phyloP scores from a whole-genome alignment of 2,888 invertebrate species.

The Schrankia costaestrigalis region DNA sequence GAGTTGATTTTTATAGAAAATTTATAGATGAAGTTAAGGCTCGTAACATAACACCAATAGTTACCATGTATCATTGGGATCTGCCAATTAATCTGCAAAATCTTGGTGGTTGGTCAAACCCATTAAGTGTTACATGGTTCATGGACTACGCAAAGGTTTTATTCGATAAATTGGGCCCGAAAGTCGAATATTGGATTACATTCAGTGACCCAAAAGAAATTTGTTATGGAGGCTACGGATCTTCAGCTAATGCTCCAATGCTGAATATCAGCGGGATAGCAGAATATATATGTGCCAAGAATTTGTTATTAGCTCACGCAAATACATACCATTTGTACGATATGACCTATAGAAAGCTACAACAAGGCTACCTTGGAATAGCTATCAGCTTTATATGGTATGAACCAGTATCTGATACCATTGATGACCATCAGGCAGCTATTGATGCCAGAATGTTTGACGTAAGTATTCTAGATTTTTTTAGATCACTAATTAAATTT shows the following conservation, averaged over 20 bases:
- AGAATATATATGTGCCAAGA: constrained; percentile 80
- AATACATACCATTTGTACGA: constrained; percentile 64
- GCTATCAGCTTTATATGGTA: constrained; percentile 66
- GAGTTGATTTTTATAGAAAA: constrained; percentile 83
- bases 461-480: constrained; percentile 49
- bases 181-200: constrained; percentile 79
- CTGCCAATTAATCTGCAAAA: constrained; percentile 77
- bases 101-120: constrained; percentile 82
- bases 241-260: constrained; percentile 50
- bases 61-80: constrained; percentile 83
- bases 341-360: constrained; percentile 38
- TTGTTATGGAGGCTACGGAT: constrained; percentile 58
- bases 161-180: constrained; percentile 69
- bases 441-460: constrained; percentile 75
- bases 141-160: constrained; percentile 76
- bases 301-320: constrained; percentile 79
- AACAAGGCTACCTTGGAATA: constrained; percentile 53
- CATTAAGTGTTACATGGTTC: constrained; percentile 75
- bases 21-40: constrained; percentile 80
- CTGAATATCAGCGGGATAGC: constrained; percentile 60
- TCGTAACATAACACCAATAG: constrained; percentile 79
- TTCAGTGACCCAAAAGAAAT: constrained; percentile 78
- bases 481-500: not conserved
- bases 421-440: constrained; percentile 74
- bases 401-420: constrained; percentile 67